Base-by-base conservation (phyloP, 2,888 invertebrate species). In the Cryptocephalus primarius region DNA sequence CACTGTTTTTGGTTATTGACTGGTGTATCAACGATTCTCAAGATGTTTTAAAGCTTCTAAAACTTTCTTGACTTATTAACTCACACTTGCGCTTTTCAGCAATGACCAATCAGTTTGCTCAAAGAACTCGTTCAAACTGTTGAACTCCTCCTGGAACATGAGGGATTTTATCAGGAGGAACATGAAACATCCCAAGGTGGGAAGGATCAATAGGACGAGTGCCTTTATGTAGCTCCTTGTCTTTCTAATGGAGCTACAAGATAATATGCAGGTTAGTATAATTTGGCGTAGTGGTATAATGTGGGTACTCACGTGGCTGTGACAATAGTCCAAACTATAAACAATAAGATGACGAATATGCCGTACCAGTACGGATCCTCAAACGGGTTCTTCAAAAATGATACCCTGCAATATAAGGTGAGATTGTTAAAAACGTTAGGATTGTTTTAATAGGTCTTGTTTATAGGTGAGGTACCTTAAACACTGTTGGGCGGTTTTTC, bases 291-390 rank as follows among this genome's bases (percentile, higher is more conserved):
- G 22, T 22, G 6, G 2, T 36, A 36, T 36, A 4, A 36, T 4
- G n/a, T 36, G 6, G 12, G 4, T 36, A 65, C 77, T 78, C 68
- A 82, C 81, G 79, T 73, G 62, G 79, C 67, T 60, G 79, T 75
- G 56, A 80, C 72, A 62, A 80, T 71, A 60, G 78, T 73, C 81
- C 82, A 82, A 60, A 80, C 72, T 60, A 78, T 67, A 65, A 81
- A 76, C 63, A 81, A 72, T 59, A 80, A 71, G 53, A 77, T 76
- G 42, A 76, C 73, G 69, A 77, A 79, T 60, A 80, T 75, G 53
- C 79, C 79, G 60, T 78, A 76, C 75, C 80, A 81, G 63, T 76
- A 76, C 6, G 79, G 78, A 57, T 79, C 75, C 51, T 75, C 74
- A 51, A 76, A 73, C 51, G 78, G 76, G 52, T 79, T 75, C 60